These are phyloP conservation scores for Hoplodrina ambigua DNA, from an alignment of 2,888 invertebrate species.

Conservation along the genomic window DNA sequence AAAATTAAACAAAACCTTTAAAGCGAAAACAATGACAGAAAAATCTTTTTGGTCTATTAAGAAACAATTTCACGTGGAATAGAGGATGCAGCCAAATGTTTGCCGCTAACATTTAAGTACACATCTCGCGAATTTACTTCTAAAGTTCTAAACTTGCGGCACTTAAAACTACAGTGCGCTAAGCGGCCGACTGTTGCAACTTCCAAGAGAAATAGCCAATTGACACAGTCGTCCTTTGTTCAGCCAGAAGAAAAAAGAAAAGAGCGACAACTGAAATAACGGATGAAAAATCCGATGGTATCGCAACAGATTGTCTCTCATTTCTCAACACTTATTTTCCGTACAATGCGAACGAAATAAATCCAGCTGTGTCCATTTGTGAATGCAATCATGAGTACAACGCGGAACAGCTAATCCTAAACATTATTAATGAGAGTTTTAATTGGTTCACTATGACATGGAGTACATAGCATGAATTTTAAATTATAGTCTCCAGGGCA, in stretches of 20 bases:
- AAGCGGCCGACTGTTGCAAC: conserved; percentile 42
- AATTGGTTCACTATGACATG: conserved; percentile 68
- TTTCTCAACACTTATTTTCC: conserved; percentile 38
- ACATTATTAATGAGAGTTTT: conserved; percentile 74
- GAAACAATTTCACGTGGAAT: conserved; percentile 26
- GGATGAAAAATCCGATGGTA: conserved; percentile 46
- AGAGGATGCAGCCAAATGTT: conserved; percentile 17
- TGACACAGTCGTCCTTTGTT: conserved; percentile 45
- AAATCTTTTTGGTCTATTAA: conserved; percentile 17
- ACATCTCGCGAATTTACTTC: conserved; percentile 42
- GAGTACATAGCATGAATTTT: conserved; percentile 63
- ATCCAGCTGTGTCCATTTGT: conserved; percentile 60
- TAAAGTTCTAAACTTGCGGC: conserved; percentile 45
- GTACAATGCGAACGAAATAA: conserved; percentile 58
- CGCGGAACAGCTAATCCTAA: conserved; percentile 55
- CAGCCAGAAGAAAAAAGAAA: conserved; percentile 21
- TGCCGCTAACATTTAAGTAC: conserved; percentile 29
- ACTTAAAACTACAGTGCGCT: conserved; percentile 44
- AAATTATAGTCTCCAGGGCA: conserved; percentile 65
- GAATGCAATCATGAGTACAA: conserved; percentile 59
- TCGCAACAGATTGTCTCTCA: conserved; percentile 29
- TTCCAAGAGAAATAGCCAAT: conserved; percentile 55
- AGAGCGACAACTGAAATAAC: conserved; percentile 33
- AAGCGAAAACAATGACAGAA: conserved; percentile 16
- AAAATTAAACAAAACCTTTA: too few species aligned